phyloP scores from a whole-genome alignment of 2,113 vertebrate species.

The Hippolais icterina region DNA sequence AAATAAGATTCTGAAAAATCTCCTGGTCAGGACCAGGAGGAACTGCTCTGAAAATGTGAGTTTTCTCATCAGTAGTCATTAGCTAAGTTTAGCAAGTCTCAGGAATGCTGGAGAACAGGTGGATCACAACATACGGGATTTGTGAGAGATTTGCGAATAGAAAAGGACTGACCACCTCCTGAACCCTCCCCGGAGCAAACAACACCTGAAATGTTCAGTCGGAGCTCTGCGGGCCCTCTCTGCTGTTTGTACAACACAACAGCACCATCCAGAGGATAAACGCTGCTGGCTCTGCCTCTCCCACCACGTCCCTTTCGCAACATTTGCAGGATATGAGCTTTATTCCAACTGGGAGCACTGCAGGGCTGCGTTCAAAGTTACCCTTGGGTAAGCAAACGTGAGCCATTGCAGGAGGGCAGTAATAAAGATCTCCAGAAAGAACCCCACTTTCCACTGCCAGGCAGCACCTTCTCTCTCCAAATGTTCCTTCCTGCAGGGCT shows the following conservation, averaged over 20 bases:
- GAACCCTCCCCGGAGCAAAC: not conserved
- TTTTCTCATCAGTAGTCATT: not conserved
- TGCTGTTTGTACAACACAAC: not conserved
- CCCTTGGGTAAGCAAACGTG: not conserved
- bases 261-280: slow-evolving; percentile 42
- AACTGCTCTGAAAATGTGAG: not conserved
- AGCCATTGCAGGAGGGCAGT: not conserved
- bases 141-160: not conserved
- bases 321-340: not conserved
- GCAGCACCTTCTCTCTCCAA: not conserved
- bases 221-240: not conserved
- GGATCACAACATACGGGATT: not conserved
- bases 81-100: not conserved
- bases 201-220: accelerated
- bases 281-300: not conserved
- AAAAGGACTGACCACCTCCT: not conserved
- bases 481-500: not conserved
- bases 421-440: not conserved
- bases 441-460: not conserved
- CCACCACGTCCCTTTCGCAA: not conserved
- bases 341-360: not conserved
- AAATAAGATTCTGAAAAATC: not conserved
- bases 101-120: not conserved
- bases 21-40: not conserved
- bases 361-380: not conserved